phyloP scores from a whole-genome alignment of 2,888 invertebrate species.

The Hypsopygia costalis region DNA sequence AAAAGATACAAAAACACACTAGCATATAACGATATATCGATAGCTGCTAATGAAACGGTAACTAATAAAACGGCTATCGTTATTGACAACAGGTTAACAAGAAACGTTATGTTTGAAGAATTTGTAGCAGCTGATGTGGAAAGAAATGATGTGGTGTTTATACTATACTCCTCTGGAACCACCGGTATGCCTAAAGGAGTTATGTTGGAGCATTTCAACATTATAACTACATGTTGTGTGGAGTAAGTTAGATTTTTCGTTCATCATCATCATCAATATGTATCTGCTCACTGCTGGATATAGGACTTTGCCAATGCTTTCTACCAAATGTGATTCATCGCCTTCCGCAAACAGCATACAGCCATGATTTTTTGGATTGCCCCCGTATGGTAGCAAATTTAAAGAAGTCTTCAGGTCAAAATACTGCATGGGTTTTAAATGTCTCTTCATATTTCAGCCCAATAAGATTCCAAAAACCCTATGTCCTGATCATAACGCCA shows the following conservation, averaged over 20 bases:
- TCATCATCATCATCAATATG: too few relatives aligned
- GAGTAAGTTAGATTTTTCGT: slow-evolving; percentile 47
- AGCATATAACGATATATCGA: slow-evolving; percentile 35
- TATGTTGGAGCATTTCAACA: slow-evolving; percentile 50
- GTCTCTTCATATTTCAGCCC: slow-evolving; percentile 5
- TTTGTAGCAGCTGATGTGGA: slow-evolving; percentile 39
- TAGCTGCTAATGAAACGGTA: not conserved
- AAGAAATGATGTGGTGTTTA: slow-evolving; percentile 40
- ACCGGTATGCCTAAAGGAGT: slow-evolving; percentile 65
- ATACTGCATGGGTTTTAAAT: too few relatives aligned
- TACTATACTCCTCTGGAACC: slow-evolving; percentile 64
- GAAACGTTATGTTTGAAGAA: slow-evolving; percentile 37
- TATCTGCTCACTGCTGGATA: too few relatives aligned
- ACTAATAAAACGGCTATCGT: slow-evolving; percentile 15
- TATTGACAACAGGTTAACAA: slow-evolving; percentile 19
- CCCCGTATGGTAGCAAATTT: too few relatives aligned
- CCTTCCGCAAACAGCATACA: too few relatives aligned
- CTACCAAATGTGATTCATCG: too few relatives aligned
- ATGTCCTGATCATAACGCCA: slow-evolving; percentile 37
- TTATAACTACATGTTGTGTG: slow-evolving; percentile 26
- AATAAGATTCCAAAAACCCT: not conserved
- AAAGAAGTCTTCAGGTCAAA: too few relatives aligned
- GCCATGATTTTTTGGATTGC: too few relatives aligned
- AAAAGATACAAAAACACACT: slow-evolving; percentile 28
- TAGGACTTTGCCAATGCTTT: too few relatives aligned